Evolutionary conservation across 2,797 vertebrate species (phyloP).

Genomic region (Danionella dracula): DNA sequence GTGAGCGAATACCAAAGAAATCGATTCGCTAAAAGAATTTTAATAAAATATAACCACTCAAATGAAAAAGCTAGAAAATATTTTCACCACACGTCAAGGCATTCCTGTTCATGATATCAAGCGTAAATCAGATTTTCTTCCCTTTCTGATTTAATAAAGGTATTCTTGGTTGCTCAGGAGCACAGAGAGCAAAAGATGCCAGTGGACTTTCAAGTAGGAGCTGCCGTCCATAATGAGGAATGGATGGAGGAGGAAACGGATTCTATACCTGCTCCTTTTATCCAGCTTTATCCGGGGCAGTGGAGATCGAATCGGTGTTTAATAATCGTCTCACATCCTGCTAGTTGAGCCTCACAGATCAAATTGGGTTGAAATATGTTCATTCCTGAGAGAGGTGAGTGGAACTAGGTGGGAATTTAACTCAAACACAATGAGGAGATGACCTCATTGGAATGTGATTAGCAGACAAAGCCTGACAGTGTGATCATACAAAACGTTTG

Average conservation of each 20-base stretch:
- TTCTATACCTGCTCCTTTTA: constrained; percentile 30
- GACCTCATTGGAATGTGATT: constrained; percentile 1
- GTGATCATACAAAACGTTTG: neutral
- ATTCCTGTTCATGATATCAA: constrained; percentile 54
- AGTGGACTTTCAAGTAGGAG: constrained; percentile 38
- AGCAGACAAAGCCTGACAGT: constrained; percentile 4
- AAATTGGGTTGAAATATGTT: constrained; percentile 56
- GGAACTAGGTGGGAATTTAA: neutral
- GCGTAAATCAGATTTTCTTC: constrained; percentile 52
- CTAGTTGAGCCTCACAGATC: constrained; percentile 56
- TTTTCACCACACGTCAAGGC: constrained; percentile 32
- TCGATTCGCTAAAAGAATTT: too few species aligned
- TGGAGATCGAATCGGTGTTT: constrained; percentile 59
- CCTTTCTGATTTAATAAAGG: constrained; percentile 50
- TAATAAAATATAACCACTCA: too few species aligned
- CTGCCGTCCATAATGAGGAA: constrained; percentile 34
- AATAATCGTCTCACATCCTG: constrained; percentile 60
- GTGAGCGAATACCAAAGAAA: too few species aligned
- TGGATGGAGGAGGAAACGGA: constrained; percentile 39
- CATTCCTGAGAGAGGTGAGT: constrained; percentile 28
- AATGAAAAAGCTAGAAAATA: neutral
- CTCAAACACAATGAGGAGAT: neutral
- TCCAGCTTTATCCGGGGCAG: constrained; percentile 47
- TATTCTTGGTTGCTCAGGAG: constrained; percentile 43
- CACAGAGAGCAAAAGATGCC: constrained; percentile 26